These are phyloP conservation scores for Bradypus variegatus DNA, from an alignment of 2,797 vertebrate species.

Conservation along the genomic window DNA sequence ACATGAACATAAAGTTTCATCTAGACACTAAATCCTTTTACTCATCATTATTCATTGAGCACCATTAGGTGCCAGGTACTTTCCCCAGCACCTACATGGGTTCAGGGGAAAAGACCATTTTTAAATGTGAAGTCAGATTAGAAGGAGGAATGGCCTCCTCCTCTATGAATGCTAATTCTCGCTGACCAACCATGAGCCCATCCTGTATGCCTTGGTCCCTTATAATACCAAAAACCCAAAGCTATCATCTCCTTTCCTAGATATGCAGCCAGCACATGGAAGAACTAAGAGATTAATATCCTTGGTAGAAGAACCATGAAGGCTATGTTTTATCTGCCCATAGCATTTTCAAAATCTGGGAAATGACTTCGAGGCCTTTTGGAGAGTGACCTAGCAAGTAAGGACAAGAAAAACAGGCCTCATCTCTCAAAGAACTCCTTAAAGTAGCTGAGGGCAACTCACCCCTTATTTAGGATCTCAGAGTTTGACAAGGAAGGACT, in stretches of 20 bases:
- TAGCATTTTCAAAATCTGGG: constrained; percentile 4
- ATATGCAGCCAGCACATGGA: not conserved
- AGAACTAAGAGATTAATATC: not conserved
- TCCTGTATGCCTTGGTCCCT: not conserved
- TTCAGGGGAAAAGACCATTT: not conserved
- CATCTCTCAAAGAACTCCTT: not conserved
- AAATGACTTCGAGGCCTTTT: not conserved
- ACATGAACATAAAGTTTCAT: not conserved
- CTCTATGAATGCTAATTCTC: not conserved
- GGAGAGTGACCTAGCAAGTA: not conserved
- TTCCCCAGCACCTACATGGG: constrained; percentile 1
- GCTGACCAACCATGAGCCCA: not conserved
- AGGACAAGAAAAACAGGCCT: not conserved
- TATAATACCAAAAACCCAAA: not conserved
- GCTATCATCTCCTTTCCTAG: not conserved
- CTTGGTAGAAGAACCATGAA: not conserved
- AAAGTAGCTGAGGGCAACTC: not conserved
- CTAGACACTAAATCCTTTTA: constrained; percentile 13
- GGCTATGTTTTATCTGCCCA: not conserved
- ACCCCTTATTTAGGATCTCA: not conserved
- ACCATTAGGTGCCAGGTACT: not conserved
- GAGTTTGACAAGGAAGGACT: not conserved
- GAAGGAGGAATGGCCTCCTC: not conserved
- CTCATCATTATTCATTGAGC: constrained; percentile 14
- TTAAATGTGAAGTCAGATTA: constrained; percentile 20